Percentiles rank a stretch among this genome's conserved stretches.
Evolutionary conservation across 2,113 vertebrate species (phyloP).

Genomic region (Callochromis pleurospilus): DNA sequence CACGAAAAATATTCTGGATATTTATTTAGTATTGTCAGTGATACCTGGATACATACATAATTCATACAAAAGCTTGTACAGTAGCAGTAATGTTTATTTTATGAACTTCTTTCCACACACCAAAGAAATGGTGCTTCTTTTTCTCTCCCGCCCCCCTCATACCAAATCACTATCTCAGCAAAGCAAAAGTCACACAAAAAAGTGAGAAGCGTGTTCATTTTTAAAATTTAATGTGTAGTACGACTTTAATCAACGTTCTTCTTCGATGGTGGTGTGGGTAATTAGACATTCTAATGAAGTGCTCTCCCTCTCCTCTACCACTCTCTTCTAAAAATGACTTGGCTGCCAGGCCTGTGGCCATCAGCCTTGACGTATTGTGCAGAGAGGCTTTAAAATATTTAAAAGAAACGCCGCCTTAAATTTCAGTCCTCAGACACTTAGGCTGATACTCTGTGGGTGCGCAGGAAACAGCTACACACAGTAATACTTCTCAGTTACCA

Average conservation of each 20-base stretch:
- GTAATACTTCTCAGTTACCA: neutral
- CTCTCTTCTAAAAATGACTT: slow-evolving; percentile 70
- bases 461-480: slow-evolving; percentile 11
- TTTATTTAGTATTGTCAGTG: slow-evolving; percentile 19
- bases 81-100: slow-evolving; percentile 45
- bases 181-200: slow-evolving; percentile 16
- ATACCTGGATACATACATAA: slow-evolving; percentile 38
- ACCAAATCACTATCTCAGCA: slow-evolving; percentile 5
- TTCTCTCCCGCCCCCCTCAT: neutral
- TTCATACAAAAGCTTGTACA: slow-evolving; percentile 36
- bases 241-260: slow-evolving; percentile 69
- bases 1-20: slow-evolving; percentile 3
- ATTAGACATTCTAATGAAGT: slow-evolving; percentile 77
- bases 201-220: slow-evolving; percentile 9
- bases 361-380: slow-evolving; percentile 65
- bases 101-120: neutral
- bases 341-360: slow-evolving; percentile 53
- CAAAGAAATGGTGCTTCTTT: neutral
- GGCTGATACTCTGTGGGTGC: slow-evolving; percentile 11
- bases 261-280: slow-evolving; percentile 53
- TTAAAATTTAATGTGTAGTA: slow-evolving; percentile 60
- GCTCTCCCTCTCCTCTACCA: slow-evolving; percentile 54
- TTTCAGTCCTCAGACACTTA: slow-evolving; percentile 51
- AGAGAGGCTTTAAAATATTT: slow-evolving; percentile 73
- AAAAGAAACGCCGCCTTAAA: slow-evolving; percentile 66